Evolutionary conservation across 2,888 invertebrate genomes (phyloP).

Genomic region (Eurytoma adleriae): DNA sequence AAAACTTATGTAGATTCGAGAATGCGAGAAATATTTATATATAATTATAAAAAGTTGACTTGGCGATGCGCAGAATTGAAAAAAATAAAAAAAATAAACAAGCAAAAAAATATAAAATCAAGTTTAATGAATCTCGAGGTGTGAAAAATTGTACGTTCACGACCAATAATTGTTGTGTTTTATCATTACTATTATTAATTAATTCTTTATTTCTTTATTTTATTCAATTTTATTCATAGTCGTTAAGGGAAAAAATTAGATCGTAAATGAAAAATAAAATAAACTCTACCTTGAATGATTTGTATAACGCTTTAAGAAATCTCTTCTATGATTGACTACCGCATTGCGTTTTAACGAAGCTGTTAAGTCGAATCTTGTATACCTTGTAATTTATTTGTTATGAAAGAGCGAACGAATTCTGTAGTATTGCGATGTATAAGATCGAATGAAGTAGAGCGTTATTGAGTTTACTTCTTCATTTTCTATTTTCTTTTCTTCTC

Average conservation of each 20-base stretch:
- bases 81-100: not conserved
- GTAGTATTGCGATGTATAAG: conserved; percentile 10
- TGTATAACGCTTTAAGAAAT: conserved; percentile 50
- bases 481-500: conserved; percentile 1
- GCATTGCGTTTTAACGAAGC: not conserved
- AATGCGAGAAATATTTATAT: conserved; percentile 4
- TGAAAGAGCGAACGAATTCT: conserved; percentile 25
- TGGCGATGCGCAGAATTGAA: not conserved
- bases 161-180: conserved; percentile 39
- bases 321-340: conserved; percentile 26
- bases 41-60: conserved; percentile 2
- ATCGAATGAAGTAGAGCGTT: no score
- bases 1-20: conserved; percentile 1
- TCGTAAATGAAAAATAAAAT: conserved; percentile 7
- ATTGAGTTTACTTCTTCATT: not conserved
- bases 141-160: conserved; percentile 33
- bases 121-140: conserved; percentile 46
- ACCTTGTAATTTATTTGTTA: conserved; percentile 48
- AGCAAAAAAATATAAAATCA: not conserved
- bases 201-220: conserved; percentile 15
- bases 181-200: conserved; percentile 13
- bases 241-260: conserved; percentile 26
- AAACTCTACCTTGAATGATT: conserved; percentile 18
- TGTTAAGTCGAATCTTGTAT: conserved; percentile 25
- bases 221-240: conserved; percentile 24